A percentile compares a stretch with the other conserved stretches of the same genome.
phyloP scores from a whole-genome alignment of 2,113 vertebrate species.

The Phocoena phocoena region DNA sequence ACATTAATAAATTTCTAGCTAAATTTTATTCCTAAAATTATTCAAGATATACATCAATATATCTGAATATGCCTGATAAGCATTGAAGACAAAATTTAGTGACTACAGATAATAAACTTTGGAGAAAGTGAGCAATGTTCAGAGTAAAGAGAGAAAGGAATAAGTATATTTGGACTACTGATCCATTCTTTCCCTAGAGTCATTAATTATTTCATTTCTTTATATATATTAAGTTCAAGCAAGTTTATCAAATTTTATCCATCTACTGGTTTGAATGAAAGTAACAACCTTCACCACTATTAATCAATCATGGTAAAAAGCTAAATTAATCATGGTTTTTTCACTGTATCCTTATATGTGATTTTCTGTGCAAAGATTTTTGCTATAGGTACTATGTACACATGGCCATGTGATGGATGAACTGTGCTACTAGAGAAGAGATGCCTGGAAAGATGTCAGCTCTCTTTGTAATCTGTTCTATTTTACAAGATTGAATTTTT shows the following conservation, averaged over 20 bases:
- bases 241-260: conserved; percentile 48
- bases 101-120: conserved; percentile 29
- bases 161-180: conserved; percentile 53
- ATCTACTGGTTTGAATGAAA: neutral
- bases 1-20: neutral
- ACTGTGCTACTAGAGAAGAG: neutral
- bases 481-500: conserved; percentile 69
- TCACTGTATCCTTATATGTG: neutral
- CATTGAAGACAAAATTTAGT: conserved; percentile 34
- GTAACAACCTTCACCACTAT: neutral
- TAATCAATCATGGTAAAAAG: neutral
- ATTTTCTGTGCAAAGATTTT: conserved; percentile 26
- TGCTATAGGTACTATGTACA: neutral
- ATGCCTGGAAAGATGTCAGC: conserved; percentile 46
- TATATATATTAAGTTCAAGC: conserved; percentile 44
- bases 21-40: conserved; percentile 41
- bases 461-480: conserved; percentile 52
- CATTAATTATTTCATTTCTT: conserved; percentile 53
- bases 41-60: neutral
- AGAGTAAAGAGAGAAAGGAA: conserved; percentile 44
- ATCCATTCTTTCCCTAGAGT: conserved; percentile 36
- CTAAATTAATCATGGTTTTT: neutral
- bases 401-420: neutral
- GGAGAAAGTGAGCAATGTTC: neutral
- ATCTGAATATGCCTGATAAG: neutral